A percentile compares a stretch with the other conserved stretches of the same genome.
Conservation (phyloP, 1,140 invertebrate genomes). For the Drosophila grimshawi region DNA sequence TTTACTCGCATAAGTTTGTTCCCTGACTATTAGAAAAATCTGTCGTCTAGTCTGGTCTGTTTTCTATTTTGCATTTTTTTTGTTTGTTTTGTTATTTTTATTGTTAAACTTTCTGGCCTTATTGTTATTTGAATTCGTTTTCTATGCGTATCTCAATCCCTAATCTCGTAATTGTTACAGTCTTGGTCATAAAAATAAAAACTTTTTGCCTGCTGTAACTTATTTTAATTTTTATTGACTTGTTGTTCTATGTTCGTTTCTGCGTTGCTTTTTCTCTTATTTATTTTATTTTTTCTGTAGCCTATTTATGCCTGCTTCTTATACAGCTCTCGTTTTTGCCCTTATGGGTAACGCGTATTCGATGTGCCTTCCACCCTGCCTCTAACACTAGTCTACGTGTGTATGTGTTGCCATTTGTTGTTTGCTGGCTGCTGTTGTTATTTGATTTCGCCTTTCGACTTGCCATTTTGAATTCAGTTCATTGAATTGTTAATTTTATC, state of each 20-base stretch:
- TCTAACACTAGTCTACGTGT: slow-evolving; percentile 1
- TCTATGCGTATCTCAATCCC: slow-evolving; percentile 11
- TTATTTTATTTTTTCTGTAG: slow-evolving; percentile 3
- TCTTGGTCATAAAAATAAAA: slow-evolving; percentile 54
- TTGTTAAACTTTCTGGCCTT: slow-evolving; percentile 9
- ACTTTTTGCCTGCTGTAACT: slow-evolving; percentile 62
- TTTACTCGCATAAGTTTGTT: neutral
- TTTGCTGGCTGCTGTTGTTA: slow-evolving; percentile 41
- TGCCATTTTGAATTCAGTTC: slow-evolving; percentile 78
- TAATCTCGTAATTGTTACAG: slow-evolving; percentile 58
- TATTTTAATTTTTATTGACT: slow-evolving; percentile 75
- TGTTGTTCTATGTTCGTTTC: slow-evolving; percentile 33
- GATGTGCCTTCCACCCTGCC: slow-evolving; percentile 3
- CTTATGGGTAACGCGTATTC: slow-evolving; percentile 37
- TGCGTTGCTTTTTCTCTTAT: neutral
- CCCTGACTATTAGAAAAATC: neutral
- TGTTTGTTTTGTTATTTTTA: neutral
- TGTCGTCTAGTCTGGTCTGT: neutral
- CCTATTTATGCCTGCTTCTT: slow-evolving; percentile 27
- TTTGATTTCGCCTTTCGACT: slow-evolving; percentile 72
- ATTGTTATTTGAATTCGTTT: slow-evolving; percentile 34
- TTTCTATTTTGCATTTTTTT: neutral
- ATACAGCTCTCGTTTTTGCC: neutral
- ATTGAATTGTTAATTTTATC: slow-evolving; percentile 81
- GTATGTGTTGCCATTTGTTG: slow-evolving; percentile 34